Conservation (phyloP, 2,113 vertebrate genomes). For the Mormyrus iriodes region DNA sequence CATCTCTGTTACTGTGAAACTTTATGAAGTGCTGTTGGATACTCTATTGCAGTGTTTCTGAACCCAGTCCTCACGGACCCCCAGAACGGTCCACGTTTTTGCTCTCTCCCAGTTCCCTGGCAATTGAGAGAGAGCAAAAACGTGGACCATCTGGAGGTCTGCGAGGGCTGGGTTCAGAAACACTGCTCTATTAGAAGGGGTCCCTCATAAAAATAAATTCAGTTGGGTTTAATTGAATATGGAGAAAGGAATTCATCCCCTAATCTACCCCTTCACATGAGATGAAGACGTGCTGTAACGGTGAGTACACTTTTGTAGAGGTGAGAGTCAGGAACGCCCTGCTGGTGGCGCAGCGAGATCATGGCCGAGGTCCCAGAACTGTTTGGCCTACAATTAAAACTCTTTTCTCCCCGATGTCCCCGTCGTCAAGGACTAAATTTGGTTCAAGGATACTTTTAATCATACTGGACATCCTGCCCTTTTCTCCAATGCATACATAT, state of each 20-base stretch:
- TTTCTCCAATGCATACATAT: neutral
- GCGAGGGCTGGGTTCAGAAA: no score
- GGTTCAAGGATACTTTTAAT: conserved; percentile 6
- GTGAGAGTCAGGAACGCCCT: neutral
- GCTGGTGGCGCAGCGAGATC: neutral
- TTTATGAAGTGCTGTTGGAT: neutral
- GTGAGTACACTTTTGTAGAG: neutral
- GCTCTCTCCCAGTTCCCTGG: no score
- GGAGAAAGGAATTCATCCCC: neutral
- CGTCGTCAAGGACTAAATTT: neutral
- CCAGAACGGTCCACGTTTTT: no score
- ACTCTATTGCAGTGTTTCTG: no score
- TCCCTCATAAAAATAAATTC: neutral
- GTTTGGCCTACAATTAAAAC: neutral
- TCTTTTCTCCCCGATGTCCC: neutral
- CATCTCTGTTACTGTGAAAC: neutral
- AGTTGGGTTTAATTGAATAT: neutral
- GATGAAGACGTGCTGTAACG: neutral
- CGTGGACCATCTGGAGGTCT: no score
- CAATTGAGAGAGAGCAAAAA: no score
- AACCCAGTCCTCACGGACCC: no score
- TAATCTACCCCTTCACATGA: neutral
- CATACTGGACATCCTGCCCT: neutral
- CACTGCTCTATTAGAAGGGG: neutral
- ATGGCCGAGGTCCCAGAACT: neutral